These are phyloP conservation scores for Siniperca scherzeri DNA, from an alignment of 2,797 vertebrate species.

Conservation along the genomic window DNA sequence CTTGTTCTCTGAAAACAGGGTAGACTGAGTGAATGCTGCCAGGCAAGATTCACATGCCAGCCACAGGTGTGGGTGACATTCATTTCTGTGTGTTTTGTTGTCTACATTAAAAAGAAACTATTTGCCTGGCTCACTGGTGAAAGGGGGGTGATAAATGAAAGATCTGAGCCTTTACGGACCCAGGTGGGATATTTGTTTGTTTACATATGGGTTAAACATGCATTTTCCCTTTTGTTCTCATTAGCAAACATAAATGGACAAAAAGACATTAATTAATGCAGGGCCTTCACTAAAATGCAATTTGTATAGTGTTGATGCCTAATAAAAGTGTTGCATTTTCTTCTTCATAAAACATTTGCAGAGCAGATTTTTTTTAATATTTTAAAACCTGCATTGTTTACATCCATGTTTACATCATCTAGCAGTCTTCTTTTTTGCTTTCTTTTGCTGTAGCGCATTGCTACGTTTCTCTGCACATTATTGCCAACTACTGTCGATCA, in stretches of 20 bases:
- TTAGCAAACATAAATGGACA: background rate
- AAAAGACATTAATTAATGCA: background rate
- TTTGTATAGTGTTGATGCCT: too few species aligned
- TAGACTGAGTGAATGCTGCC: slow-evolving; percentile 36
- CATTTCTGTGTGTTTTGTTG: background rate
- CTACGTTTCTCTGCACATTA: too few species aligned
- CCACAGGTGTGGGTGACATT: background rate
- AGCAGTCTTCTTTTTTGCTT: background rate
- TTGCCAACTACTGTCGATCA: background rate
- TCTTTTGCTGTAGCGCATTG: background rate
- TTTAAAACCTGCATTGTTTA: too few species aligned
- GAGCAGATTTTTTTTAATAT: background rate
- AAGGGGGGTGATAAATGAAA: background rate
- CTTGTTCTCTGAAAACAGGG: slow-evolving; percentile 6
- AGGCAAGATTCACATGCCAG: slow-evolving; percentile 5
- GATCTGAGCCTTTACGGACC: background rate
- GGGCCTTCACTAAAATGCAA: background rate
- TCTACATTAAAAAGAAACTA: background rate
- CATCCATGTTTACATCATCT: too few species aligned
- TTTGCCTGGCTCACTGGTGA: background rate
- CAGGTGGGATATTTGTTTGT: background rate
- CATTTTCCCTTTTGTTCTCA: background rate
- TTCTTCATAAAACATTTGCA: background rate
- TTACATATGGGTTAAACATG: background rate
- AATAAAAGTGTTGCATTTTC: too few species aligned